phyloP scores from a whole-genome alignment of 2,797 vertebrate genomes.

The Fistularia commersonii region DNA sequence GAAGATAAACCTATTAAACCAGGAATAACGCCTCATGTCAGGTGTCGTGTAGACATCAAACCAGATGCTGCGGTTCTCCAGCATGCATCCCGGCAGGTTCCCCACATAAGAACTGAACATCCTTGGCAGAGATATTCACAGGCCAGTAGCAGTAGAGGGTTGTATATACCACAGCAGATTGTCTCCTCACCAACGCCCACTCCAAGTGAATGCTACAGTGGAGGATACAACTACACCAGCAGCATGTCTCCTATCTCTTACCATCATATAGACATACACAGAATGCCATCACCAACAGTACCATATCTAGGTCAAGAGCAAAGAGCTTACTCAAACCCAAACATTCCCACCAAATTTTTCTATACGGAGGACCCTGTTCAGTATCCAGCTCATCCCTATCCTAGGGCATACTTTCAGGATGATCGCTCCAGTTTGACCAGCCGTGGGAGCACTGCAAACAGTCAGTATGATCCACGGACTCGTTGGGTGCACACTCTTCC shows the following conservation, averaged over 20 bases:
- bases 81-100: slow-evolving; percentile 77
- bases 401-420: slow-evolving; percentile 75
- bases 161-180: slow-evolving; percentile 81
- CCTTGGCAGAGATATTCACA: slow-evolving; percentile 77
- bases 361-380: slow-evolving; percentile 84
- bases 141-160: slow-evolving; percentile 75
- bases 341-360: slow-evolving; percentile 88
- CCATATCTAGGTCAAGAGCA: slow-evolving; percentile 79
- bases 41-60: slow-evolving; percentile 93
- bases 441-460: slow-evolving; percentile 71
- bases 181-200: slow-evolving; percentile 85
- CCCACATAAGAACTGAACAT: slow-evolving; percentile 63
- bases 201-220: slow-evolving; percentile 87
- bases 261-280: slow-evolving; percentile 71
- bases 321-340: slow-evolving; percentile 79
- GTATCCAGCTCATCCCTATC: slow-evolving; percentile 74
- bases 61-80: slow-evolving; percentile 87
- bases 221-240: slow-evolving; percentile 74
- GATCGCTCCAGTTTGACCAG: slow-evolving; percentile 77
- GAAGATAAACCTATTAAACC: slow-evolving; percentile 67
- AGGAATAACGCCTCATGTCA: slow-evolving; percentile 83
- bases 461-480: slow-evolving; percentile 76
- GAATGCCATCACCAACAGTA: slow-evolving; percentile 76
- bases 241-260: slow-evolving; percentile 77
- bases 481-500: slow-evolving; percentile 78